These are phyloP conservation scores for Alloplasta piceator DNA, from an alignment of 2,888 invertebrate species.

Conservation along the genomic window DNA sequence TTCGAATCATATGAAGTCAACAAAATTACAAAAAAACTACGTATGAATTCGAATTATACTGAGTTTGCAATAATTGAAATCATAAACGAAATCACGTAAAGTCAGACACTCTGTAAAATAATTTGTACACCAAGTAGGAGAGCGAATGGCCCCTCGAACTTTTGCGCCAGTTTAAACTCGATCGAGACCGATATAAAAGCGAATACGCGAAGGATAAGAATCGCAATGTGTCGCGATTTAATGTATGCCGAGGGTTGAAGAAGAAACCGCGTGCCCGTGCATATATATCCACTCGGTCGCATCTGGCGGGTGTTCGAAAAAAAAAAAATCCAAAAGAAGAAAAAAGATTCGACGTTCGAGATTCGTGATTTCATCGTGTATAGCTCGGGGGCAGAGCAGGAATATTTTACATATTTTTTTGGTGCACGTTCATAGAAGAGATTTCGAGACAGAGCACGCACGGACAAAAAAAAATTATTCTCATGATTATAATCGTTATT, in stretches of 20 bases:
- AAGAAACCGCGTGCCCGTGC: conserved; percentile 59
- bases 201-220: conserved; percentile 43
- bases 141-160: too few species aligned
- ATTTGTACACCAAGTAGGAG: too few species aligned
- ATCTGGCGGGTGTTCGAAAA: conserved; percentile 59
- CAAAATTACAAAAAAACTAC: too few species aligned
- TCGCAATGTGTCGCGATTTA: conserved; percentile 60
- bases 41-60: too few species aligned
- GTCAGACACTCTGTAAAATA: too few species aligned
- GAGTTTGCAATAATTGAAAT: too few species aligned
- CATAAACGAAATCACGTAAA: too few species aligned
- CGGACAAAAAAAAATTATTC: conserved; percentile 19
- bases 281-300: conserved; percentile 63
- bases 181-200: too few species aligned
- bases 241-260: conserved; percentile 57
- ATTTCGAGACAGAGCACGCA: conserved; percentile 79
- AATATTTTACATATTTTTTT: conserved; percentile 58
- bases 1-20: too few species aligned
- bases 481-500: conserved; percentile 31
- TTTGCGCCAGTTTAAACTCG: too few species aligned
- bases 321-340: conserved; percentile 1
- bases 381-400: neutral
- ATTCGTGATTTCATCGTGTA: conserved; percentile 54
- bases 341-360: conserved; percentile 32
- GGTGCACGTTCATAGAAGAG: conserved; percentile 64